Conservation (phyloP, 2,888 invertebrate species). For the Ametastegia equiseti region DNA sequence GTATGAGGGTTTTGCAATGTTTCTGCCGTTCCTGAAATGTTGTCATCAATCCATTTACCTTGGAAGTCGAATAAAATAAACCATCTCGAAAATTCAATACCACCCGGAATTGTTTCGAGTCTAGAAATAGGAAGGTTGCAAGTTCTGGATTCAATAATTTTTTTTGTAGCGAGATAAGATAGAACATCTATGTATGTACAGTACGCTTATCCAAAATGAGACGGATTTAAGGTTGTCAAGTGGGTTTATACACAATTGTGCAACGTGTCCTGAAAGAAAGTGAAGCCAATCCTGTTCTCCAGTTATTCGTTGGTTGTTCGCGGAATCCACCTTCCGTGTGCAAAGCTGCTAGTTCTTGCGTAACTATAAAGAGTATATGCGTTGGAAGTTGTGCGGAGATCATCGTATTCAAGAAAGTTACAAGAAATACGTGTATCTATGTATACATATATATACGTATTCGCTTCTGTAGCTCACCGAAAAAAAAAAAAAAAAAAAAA, state of each 20-base stretch:
- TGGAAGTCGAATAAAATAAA: no score
- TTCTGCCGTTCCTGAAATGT: no score
- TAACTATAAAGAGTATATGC: background rate
- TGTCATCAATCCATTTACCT: no score
- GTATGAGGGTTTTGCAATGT: no score
- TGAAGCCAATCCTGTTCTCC: slow-evolving; percentile 31
- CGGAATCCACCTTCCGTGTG: slow-evolving; percentile 8
- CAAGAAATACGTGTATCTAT: no score
- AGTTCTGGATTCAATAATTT: no score
- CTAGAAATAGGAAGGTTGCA: no score
- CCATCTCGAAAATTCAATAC: no score
- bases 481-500: background rate
- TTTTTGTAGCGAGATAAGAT: no score
- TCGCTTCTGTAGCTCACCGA: background rate
- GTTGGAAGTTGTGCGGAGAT: background rate
- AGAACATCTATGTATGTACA: background rate
- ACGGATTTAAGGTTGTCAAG: background rate
- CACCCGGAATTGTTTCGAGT: no score
- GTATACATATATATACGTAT: no score
- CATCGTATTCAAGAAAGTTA: slow-evolving; percentile 16
- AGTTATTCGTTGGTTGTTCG: slow-evolving; percentile 21
- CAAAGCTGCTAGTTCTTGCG: background rate
- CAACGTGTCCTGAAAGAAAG: slow-evolving; percentile 31
- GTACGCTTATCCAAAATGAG: background rate
- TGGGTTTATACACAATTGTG: slow-evolving; percentile 21